Percentiles rank a stretch among this genome's conserved stretches.
These are phyloP conservation scores for Myiozetetes cayanensis DNA, from an alignment of 2,113 vertebrate species.

Conservation along the genomic window DNA sequence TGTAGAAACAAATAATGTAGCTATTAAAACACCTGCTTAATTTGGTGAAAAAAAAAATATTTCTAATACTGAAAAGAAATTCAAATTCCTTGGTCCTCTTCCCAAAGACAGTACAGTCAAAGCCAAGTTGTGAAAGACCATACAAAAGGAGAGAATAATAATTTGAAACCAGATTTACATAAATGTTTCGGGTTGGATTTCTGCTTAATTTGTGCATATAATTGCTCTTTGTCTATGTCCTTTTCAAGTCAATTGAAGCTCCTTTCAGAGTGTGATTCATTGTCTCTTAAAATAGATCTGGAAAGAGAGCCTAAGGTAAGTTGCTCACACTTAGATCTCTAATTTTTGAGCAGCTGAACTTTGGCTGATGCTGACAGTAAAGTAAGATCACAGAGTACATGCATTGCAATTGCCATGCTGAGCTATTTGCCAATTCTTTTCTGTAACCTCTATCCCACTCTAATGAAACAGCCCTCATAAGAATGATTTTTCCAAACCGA, in stretches of 20 bases:
- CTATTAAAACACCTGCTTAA: background rate
- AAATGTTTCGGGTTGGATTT: background rate
- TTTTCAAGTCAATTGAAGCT: conserved; percentile 16
- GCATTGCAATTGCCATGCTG: background rate
- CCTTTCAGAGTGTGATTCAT: conserved; percentile 2
- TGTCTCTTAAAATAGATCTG: background rate
- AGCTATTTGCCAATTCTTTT: background rate
- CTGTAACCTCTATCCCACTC: background rate
- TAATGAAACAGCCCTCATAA: background rate
- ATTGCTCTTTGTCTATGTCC: background rate
- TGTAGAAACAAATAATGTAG: background rate
- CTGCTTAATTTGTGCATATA: conserved; percentile 16
- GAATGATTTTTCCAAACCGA: background rate
- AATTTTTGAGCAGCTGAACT: background rate
- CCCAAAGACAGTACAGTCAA: background rate
- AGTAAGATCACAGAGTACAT: background rate
- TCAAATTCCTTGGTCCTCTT: background rate
- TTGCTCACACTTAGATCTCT: background rate
- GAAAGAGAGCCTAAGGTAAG: background rate
- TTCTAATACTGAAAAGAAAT: background rate
- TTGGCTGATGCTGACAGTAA: background rate
- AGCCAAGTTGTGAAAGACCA: background rate
- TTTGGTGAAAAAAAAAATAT: background rate
- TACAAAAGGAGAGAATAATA: background rate
- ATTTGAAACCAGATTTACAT: background rate